These are phyloP conservation scores for Chloroceryle aenea DNA, from an alignment of 2,113 vertebrate species.

Conservation along the genomic window DNA sequence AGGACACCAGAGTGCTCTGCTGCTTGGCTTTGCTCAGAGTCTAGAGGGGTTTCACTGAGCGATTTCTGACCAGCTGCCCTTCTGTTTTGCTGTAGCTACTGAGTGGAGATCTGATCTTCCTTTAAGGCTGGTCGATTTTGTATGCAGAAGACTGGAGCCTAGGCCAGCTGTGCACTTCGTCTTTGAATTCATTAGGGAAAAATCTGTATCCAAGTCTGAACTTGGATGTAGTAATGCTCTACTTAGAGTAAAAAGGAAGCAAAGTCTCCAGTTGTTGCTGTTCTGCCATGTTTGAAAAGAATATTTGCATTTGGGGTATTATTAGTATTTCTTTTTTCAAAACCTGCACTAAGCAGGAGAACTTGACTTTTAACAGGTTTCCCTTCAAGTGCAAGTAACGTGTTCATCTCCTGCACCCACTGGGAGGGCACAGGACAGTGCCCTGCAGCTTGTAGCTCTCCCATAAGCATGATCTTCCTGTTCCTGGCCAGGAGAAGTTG, in stretches of 20 bases:
- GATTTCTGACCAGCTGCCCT: not conserved
- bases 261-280: not conserved
- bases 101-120: not conserved
- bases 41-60: fast-evolving
- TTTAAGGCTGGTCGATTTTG: not conserved
- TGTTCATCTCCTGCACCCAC: not conserved
- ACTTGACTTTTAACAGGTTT: not conserved
- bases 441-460: not conserved
- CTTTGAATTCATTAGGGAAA: not conserved
- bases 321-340: not conserved
- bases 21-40: not conserved
- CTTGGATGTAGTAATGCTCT: fast-evolving
- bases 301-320: not conserved
- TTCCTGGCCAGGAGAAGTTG: not conserved
- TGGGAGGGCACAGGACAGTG: not conserved
- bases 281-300: not conserved
- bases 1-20: not conserved
- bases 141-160: not conserved
- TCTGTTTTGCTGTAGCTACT: not conserved
- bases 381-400: not conserved
- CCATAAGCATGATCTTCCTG: not conserved
- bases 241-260: not conserved
- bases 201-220: not conserved
- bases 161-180: not conserved
- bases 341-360: not conserved